These are phyloP conservation scores for Diaperis boleti DNA, from an alignment of 2,888 invertebrate species.

Conservation along the genomic window DNA sequence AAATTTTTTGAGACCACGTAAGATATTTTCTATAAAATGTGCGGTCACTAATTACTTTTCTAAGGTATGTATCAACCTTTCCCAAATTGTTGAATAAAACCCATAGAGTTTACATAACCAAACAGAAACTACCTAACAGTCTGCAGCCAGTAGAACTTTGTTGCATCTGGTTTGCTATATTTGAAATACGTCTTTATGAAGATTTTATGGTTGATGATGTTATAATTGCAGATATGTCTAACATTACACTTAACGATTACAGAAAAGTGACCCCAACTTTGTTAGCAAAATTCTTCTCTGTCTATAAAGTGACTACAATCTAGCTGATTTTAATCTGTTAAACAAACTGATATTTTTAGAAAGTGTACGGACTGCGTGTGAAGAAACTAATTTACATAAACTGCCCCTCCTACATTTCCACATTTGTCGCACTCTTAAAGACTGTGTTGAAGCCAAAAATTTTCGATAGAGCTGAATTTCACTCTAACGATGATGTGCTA, in stretches of 20 bases:
- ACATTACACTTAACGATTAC: constrained; percentile 3
- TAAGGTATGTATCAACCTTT: not conserved
- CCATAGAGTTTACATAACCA: not conserved
- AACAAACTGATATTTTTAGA: too few species aligned
- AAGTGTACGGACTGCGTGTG: not conserved
- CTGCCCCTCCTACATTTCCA: not conserved
- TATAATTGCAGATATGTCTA: constrained; percentile 11
- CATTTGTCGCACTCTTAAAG: not conserved
- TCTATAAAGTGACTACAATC: not conserved
- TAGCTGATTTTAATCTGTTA: too few species aligned
- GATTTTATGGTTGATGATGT: constrained; percentile 13
- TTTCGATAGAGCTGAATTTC: constrained; percentile 30
- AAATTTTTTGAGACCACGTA: constrained; percentile 40
- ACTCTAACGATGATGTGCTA: constrained; percentile 45
- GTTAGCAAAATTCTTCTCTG: not conserved
- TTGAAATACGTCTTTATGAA: constrained; percentile 2
- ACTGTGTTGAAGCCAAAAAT: not conserved
- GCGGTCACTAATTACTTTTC: not conserved
- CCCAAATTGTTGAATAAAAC: constrained; percentile 1
- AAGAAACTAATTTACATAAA: not conserved
- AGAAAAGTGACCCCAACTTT: constrained; percentile 8
- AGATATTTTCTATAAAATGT: constrained; percentile 10
- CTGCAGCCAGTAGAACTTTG: not conserved
- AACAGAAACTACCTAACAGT: not conserved
- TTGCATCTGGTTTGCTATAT: not conserved